Evolutionary conservation across 2,113 vertebrate genomes (phyloP).

Genomic region (Martes martes): DNA sequence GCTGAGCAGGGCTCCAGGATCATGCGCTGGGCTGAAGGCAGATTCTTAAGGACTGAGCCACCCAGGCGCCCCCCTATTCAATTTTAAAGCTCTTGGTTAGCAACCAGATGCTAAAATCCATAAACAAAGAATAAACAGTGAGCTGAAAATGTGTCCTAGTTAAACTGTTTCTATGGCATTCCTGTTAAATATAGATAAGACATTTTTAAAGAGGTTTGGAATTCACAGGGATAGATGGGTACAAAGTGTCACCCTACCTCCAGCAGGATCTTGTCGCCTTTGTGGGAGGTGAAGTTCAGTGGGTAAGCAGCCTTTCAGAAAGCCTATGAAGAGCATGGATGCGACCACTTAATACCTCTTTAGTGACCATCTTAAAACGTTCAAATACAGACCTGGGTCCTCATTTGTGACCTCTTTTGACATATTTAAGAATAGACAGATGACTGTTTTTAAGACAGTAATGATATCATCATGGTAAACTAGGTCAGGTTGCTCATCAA

Average conservation of each 20-base stretch:
- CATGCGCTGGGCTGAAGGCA: no score
- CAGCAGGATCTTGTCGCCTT: neutral
- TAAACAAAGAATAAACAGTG: constrained; percentile 45
- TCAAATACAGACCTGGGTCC: neutral
- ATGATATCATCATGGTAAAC: neutral
- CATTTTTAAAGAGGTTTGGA: neutral
- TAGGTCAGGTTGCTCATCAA: neutral
- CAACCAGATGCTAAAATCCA: constrained; percentile 31
- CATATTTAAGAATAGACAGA: neutral
- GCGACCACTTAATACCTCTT: neutral
- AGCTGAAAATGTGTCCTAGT: neutral
- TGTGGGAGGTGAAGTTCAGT: neutral
- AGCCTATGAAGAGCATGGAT: neutral
- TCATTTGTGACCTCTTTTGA: neutral
- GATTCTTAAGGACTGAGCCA: no score
- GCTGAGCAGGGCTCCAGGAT: no score
- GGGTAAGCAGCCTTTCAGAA: neutral
- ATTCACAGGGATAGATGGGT: neutral
- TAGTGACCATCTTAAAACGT: neutral
- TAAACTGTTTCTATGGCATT: neutral
- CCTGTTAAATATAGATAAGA: constrained; percentile 18
- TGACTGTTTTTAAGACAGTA: neutral
- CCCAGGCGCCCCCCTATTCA: neutral
- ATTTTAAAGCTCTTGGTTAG: constrained; percentile 39
- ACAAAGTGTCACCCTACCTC: neutral